phyloP scores from a whole-genome alignment of 2,888 invertebrate genomes.

The Pilophorus perplexus region DNA sequence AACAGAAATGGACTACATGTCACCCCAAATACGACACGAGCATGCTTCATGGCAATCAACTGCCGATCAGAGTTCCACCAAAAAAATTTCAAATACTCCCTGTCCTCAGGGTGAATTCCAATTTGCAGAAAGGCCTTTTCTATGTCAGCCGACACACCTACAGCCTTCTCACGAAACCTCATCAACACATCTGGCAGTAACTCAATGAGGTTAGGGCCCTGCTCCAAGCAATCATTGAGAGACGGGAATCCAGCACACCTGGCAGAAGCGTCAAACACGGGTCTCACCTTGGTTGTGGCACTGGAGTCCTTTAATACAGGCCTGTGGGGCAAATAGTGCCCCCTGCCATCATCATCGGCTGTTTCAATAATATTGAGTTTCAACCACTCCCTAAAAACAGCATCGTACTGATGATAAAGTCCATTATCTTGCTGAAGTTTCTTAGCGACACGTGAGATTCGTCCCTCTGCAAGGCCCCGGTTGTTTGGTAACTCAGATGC shows the following conservation, averaged over 20 bases:
- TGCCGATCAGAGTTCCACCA: constrained; percentile 21
- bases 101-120: constrained; percentile 18
- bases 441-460: neutral
- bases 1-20: constrained; percentile 28
- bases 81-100: constrained; percentile 37
- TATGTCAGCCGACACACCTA: constrained; percentile 31
- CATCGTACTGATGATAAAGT: neutral
- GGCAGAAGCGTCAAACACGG: constrained; percentile 30
- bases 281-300: constrained; percentile 12
- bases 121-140: constrained; percentile 32
- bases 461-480: neutral
- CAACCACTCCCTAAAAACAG: neutral
- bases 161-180: constrained; percentile 2
- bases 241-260: neutral
- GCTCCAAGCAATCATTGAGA: constrained; percentile 26
- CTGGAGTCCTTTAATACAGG: constrained; percentile 30
- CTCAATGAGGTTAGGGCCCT: constrained; percentile 30
- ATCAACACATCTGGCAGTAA: constrained; percentile 10
- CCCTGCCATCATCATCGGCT: neutral
- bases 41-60: neutral
- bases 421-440: neutral
- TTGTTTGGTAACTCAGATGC: neutral
- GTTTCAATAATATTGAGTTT: neutral
- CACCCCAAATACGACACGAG: constrained; percentile 37
- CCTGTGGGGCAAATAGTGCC: constrained; percentile 34